Evolutionary conservation across 1,140 invertebrate species (phyloP).

Genomic region (Euura lappo): DNA sequence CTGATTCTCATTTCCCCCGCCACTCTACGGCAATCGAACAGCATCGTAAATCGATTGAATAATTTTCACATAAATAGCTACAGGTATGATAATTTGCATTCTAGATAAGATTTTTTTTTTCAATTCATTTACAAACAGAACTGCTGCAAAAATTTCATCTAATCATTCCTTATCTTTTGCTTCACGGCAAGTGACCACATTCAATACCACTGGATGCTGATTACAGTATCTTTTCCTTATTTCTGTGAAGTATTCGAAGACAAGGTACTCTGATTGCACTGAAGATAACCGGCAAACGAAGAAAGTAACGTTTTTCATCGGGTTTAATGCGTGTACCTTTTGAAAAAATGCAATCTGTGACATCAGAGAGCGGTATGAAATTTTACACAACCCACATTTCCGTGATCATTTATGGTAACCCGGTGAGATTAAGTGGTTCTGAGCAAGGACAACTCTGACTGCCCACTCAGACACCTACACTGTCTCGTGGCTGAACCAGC

Average conservation of each 20-base stretch:
- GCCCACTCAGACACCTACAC: constrained; percentile 22
- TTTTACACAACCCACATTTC: constrained; percentile 30
- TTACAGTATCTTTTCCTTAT: not conserved
- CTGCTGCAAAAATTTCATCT: too few relatives aligned
- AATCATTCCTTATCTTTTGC: too few relatives aligned
- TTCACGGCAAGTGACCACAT: too few relatives aligned
- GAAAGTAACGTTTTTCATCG: constrained; percentile 6
- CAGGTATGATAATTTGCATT: too few relatives aligned
- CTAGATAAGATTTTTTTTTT: too few relatives aligned
- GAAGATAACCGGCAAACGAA: not conserved
- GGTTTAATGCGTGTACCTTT: constrained; percentile 23
- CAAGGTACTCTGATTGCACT: not conserved
- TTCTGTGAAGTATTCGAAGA: not conserved
- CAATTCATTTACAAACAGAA: too few relatives aligned
- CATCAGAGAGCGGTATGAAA: constrained; percentile 31
- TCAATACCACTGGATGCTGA: not conserved
- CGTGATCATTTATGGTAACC: constrained; percentile 33
- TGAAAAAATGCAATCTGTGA: constrained; percentile 35
- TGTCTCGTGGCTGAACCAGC: constrained; percentile 23
- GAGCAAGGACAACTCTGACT: constrained; percentile 33
- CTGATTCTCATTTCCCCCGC: not conserved
- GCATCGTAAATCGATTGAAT: too few relatives aligned
- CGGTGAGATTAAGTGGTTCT: constrained; percentile 17
- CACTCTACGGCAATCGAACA: not conserved
- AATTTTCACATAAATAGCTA: too few relatives aligned